Base-by-base conservation (phyloP, 2,888 invertebrate species). In the Cordilura impudica region DNA sequence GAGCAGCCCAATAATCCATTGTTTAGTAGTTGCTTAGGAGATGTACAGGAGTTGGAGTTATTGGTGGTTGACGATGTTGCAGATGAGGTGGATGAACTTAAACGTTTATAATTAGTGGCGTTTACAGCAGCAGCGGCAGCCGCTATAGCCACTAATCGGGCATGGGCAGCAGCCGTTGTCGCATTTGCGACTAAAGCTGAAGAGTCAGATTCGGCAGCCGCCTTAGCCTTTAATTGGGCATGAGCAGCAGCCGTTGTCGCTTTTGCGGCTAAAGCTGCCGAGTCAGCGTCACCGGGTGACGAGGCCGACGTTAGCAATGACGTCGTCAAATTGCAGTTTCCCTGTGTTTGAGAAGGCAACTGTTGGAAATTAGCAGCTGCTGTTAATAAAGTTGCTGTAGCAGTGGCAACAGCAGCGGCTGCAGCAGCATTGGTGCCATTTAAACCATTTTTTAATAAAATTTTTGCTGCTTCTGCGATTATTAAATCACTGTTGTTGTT, bases 371-470 rank as follows among this genome's bases (percentile, higher is more conserved):
- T 73, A 4, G 78, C 76, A 45, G 84, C 85, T 72, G 84, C 84
- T 72, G 83, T 83, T 74, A 85, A 61, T 31, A 74, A 47, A 5
- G 74, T 80, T 8, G 84, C 84, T 80, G 83, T 83, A 72, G 84
- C 82, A 66, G 83, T 79, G 63, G 83, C 82, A 78, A 72, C 81
- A 10, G 75, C 77, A 19, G 84, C 85, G 74, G 84, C 84, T 81
- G 85, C 84, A 80, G 84, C 84, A 76, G 84, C 83, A 82, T 83
- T 85, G 18, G 83, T 82, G 35, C 85, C 86, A 74, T 87, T 87
- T 83, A 87, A 81, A 81, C 86, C 88, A 86, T 87, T 88, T 83
- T 87, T 87, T 29, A 87, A 81, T 79, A 87, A 82, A 83, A 85
- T 85, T 83, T 86, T 85, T 69, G 88, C 84, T 74, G 87, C 85